Conservation (phyloP, 2,797 vertebrate species). For the Trachurus trachurus region DNA sequence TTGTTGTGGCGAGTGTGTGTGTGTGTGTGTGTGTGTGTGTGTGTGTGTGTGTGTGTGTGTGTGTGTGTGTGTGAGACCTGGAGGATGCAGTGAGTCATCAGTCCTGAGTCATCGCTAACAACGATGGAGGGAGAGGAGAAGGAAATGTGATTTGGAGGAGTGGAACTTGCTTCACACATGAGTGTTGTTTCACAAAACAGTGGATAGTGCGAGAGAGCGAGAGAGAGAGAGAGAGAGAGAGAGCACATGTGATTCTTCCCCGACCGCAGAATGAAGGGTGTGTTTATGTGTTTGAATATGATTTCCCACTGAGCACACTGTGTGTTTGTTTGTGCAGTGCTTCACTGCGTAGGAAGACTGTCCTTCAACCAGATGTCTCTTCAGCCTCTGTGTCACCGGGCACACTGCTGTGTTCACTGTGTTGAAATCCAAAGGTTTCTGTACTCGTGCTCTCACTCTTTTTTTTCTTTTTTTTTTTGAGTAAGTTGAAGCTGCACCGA, state of each 20-base stretch:
- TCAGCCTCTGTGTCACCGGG: conserved; percentile 25
- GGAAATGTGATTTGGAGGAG: conserved; percentile 22
- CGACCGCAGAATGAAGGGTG: conserved; percentile 19
- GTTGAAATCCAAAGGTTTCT: conserved; percentile 39
- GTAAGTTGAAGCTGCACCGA: not conserved
- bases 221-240: no score
- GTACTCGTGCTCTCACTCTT: not conserved
- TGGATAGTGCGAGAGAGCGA: conserved; percentile 8
- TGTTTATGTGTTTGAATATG: conserved; percentile 47
- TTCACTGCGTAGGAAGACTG: conserved; percentile 40
- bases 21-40: conserved; percentile 7
- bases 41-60: conserved; percentile 26
- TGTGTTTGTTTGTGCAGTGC: conserved; percentile 48
- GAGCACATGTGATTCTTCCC: conserved; percentile 13
- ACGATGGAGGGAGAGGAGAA: conserved; percentile 22
- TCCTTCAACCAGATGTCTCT: conserved; percentile 55
- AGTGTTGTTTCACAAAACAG: conserved; percentile 58
- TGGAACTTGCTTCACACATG: conserved; percentile 22
- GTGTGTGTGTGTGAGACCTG: conserved; percentile 6
- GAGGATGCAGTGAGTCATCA: conserved; percentile 64
- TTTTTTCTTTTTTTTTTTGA: not conserved
- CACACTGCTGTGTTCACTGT: conserved; percentile 18
- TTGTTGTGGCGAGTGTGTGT: conserved; percentile 8
- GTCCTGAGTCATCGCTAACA: conserved; percentile 61
- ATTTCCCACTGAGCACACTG: conserved; percentile 46